phyloP scores from a whole-genome alignment of 2,113 vertebrate genomes.

The Lamprologus sp. region DNA sequence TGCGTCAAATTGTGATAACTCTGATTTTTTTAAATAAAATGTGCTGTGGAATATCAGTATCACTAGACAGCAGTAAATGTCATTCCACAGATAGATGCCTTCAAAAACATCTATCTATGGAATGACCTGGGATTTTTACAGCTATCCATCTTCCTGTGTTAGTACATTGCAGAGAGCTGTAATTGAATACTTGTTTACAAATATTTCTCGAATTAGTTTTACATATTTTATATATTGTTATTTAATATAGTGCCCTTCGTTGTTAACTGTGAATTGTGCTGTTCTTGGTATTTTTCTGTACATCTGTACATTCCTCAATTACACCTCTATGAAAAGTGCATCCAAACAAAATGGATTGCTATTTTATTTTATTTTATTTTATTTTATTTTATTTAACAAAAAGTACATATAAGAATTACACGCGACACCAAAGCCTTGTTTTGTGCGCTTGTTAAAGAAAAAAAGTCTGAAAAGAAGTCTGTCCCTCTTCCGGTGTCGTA shows the following conservation, averaged over 20 bases:
- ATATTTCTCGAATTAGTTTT: not conserved
- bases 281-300: not conserved
- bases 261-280: not conserved
- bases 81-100: not conserved
- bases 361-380: not conserved
- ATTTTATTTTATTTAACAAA: not conserved
- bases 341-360: not conserved
- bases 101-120: not conserved
- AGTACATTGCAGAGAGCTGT: not conserved
- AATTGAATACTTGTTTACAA: not conserved
- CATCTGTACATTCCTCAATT: not conserved
- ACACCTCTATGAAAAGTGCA: not conserved
- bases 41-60: not conserved
- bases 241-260: not conserved
- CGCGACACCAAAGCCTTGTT: not conserved
- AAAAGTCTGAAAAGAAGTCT: not conserved
- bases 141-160: not conserved
- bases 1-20: not conserved
- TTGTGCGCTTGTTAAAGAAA: not conserved
- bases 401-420: not conserved
- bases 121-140: not conserved
- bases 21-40: not conserved
- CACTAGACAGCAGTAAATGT: not conserved
- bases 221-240: not conserved
- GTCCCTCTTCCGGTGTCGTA: constrained; percentile 48